Percentiles rank a stretch among this genome's conserved stretches.
Evolutionary conservation across 2,888 invertebrate species (phyloP).

Genomic region (Tetragonula carbonaria): DNA sequence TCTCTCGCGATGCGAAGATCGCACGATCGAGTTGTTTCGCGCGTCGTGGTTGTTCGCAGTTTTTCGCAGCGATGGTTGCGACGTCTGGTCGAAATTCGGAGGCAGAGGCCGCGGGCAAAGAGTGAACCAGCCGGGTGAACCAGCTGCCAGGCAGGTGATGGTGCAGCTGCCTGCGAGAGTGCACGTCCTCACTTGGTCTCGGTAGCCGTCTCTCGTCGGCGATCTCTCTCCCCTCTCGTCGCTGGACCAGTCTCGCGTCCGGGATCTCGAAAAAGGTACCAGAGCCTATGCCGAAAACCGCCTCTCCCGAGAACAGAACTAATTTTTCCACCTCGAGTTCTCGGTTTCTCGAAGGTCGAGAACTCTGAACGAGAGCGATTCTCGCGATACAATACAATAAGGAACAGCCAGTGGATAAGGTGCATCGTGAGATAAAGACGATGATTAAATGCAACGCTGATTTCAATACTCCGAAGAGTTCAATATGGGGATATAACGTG

Average conservation of each 20-base stretch:
- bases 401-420: too few relatives aligned
- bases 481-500: too few relatives aligned
- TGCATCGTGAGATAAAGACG: too few relatives aligned
- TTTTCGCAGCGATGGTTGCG: constrained; percentile 11
- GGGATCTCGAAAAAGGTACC: constrained; percentile 37
- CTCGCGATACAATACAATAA: too few relatives aligned
- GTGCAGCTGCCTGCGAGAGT: constrained; percentile 55
- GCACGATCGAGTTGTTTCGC: neutral
- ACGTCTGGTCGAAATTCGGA: constrained; percentile 36
- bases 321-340: neutral
- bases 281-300: too few relatives aligned
- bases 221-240: constrained; percentile 38
- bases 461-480: too few relatives aligned
- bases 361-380: neutral
- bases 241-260: constrained; percentile 48
- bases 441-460: too few relatives aligned
- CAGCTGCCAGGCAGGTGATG: constrained; percentile 65
- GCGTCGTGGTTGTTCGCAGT: neutral
- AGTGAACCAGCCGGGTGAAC: constrained; percentile 39
- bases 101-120: constrained; percentile 39
- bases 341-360: neutral
- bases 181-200: constrained; percentile 45
- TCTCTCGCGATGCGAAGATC: neutral
- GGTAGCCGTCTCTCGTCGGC: constrained; percentile 60
- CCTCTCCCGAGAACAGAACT: constrained; percentile 6